A percentile compares a stretch with the other conserved stretches of the same genome.
Conservation (phyloP, 2,888 invertebrate genomes). For the Beris chalybata region DNA sequence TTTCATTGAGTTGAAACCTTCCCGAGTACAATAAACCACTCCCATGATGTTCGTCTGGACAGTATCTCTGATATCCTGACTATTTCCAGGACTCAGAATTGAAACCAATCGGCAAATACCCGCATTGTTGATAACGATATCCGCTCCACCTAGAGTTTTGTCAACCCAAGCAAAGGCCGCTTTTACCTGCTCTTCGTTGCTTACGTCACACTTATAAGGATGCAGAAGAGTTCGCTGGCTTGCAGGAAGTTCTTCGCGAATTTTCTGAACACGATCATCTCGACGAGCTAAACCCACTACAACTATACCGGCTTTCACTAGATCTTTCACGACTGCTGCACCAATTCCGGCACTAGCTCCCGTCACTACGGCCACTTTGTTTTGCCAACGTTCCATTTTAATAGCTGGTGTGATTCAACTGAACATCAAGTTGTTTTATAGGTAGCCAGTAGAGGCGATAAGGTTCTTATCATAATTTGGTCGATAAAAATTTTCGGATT, state of each 20-base stretch:
- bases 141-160: constrained; percentile 58
- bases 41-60: constrained; percentile 58
- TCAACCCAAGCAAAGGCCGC: constrained; percentile 60
- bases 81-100: constrained; percentile 40
- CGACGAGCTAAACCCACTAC: constrained; percentile 61
- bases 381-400: constrained; percentile 49
- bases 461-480: too few species aligned
- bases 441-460: too few species aligned
- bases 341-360: constrained; percentile 66
- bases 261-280: constrained; percentile 51
- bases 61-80: constrained; percentile 45
- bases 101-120: constrained; percentile 50
- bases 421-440: too few species aligned
- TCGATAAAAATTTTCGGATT: too few species aligned
- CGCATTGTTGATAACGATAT: constrained; percentile 65
- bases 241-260: constrained; percentile 9
- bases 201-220: constrained; percentile 57
- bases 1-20: constrained; percentile 59
- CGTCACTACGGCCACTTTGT: constrained; percentile 62
- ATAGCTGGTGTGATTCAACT: too few species aligned
- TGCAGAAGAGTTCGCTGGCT: neutral
- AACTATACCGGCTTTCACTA: constrained; percentile 58
- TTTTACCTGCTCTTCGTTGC: constrained; percentile 59
- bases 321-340: constrained; percentile 54
- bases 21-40: constrained; percentile 56